These are phyloP conservation scores for Alsophila aescularia DNA, from an alignment of 2,888 invertebrate genomes.

Conservation along the genomic window DNA sequence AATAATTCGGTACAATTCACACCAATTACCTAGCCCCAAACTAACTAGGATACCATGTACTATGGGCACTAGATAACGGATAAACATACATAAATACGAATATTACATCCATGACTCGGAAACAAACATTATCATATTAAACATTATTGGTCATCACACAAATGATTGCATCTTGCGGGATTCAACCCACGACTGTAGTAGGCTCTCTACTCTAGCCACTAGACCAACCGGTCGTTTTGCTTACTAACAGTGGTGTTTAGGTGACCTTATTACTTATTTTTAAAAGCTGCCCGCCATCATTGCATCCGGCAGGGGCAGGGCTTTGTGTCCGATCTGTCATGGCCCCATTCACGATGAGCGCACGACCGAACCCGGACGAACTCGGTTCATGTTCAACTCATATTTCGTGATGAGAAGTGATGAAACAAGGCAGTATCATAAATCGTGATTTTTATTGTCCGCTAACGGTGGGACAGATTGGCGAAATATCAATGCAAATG, in stretches of 20 bases:
- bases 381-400: constrained; percentile 46
- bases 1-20: too few relatives aligned
- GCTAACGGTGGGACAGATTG: constrained; percentile 48
- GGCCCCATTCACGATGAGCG: constrained; percentile 67
- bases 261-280: constrained; percentile 51
- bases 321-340: constrained; percentile 70
- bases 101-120: too few relatives aligned
- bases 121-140: too few relatives aligned
- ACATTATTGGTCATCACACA: too few relatives aligned
- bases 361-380: constrained; percentile 53
- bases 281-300: constrained; percentile 49
- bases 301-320: constrained; percentile 56
- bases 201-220: too few relatives aligned
- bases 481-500: constrained; percentile 56
- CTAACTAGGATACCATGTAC: too few relatives aligned
- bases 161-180: too few relatives aligned
- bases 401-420: constrained; percentile 67
- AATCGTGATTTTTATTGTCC: constrained; percentile 51
- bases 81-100: too few relatives aligned
- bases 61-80: too few relatives aligned
- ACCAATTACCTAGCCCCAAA: too few relatives aligned
- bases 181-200: too few relatives aligned
- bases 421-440: constrained; percentile 58
- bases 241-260: constrained; percentile 29
- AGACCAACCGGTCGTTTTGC: constrained; percentile 1